These are phyloP conservation scores for Pleuronectes platessa DNA, from an alignment of 2,113 vertebrate species.

Conservation along the genomic window DNA sequence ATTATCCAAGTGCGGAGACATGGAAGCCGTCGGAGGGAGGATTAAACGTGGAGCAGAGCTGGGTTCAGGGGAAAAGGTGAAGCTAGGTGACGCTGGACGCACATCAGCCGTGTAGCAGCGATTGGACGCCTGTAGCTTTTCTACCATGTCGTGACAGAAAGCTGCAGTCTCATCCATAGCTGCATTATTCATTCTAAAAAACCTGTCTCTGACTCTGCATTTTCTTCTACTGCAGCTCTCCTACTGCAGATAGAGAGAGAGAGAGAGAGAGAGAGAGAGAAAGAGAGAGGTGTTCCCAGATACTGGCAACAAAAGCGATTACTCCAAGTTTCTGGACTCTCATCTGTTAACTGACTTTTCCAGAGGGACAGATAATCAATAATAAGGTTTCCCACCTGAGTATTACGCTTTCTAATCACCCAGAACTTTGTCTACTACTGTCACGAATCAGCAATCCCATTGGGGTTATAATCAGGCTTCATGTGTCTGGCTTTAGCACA, in stretches of 20 bases:
- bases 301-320: slow-evolving; percentile 10
- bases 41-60: slow-evolving; percentile 32
- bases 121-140: slow-evolving; percentile 14
- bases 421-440: not conserved
- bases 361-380: not conserved
- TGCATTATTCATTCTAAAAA: slow-evolving; percentile 77
- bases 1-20: slow-evolving; percentile 35
- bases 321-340: slow-evolving; percentile 1
- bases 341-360: not conserved
- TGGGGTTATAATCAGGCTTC: slow-evolving; percentile 6
- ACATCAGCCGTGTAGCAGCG: not conserved
- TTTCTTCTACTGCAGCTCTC: slow-evolving; percentile 69
- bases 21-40: slow-evolving; percentile 8
- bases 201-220: slow-evolving; percentile 76
- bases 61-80: slow-evolving; percentile 35
- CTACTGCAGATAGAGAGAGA: slow-evolving; percentile 54
- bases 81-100: slow-evolving; percentile 7
- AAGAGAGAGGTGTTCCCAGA: slow-evolving; percentile 23
- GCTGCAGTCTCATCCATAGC: slow-evolving; percentile 64
- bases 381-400: not conserved
- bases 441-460: not conserved
- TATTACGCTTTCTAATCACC: not conserved
- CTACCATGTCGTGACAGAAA: slow-evolving; percentile 45
- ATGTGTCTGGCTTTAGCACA: not conserved
- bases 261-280: not conserved